Evolutionary conservation across 2,113 vertebrate genomes (phyloP), one percentile per base, ranked within the genome.

Genomic region (Menidia beryllina): DNA sequence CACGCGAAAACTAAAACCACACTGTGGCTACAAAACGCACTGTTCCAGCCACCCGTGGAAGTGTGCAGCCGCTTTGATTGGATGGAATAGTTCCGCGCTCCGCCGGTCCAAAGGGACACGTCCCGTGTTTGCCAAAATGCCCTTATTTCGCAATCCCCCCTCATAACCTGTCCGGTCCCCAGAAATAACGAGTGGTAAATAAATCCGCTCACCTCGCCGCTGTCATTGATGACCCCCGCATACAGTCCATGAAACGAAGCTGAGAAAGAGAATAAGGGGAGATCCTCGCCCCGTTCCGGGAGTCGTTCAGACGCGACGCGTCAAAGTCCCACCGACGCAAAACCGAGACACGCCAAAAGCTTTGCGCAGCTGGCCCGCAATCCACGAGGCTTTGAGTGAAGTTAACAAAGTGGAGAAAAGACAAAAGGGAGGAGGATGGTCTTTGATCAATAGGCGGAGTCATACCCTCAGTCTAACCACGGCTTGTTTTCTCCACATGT

Each of bases 381-480:
- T 85, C 80, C 86, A 84, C 81, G 85, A 73, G 66, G 77, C 72
- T 81, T 71, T 70, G 55, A 26, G 60, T 71, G 83, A 83, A 81
- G 71, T 86, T 73, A 83, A 84, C 90, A 85, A 89, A 92, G 88
- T 78, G 82, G 50, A 82, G 68, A 56, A 78, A 70, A 85, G 89
- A 91, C 91, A 90, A 89, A 84, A 85, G 81, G 72, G 61, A 83
- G 79, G 86, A 91, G 89, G 89, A 90, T 77, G 85, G 85, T 86
- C 84, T 89, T 75, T 86, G 85, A 90, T 87, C 86, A 77, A 89
- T 84, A 88, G 90, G 92, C 90, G 90, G 92, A 84, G 90, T 85
- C 81, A 84, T 69, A 69, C 71, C 64, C 70, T 50, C 27, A 52
- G 47, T 83, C 77, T 47, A 26, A 72, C 51, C 72, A 38, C 19